These are phyloP conservation scores for Neodiprion virginianus DNA, from an alignment of 1,140 invertebrate genomes.

Conservation along the genomic window DNA sequence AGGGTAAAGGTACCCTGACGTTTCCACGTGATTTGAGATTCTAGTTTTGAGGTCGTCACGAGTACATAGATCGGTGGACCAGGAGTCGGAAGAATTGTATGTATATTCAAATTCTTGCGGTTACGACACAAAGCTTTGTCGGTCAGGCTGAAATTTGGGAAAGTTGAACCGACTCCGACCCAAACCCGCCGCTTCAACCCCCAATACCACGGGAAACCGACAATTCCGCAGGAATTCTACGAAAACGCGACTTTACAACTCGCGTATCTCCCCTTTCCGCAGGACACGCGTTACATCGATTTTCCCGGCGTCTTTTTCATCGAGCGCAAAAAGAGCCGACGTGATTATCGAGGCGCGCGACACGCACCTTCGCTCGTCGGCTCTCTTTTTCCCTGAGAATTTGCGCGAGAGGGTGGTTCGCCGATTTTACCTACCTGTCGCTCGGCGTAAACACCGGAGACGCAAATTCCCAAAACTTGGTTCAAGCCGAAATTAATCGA, in stretches of 20 bases:
- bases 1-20: no score
- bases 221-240: background rate
- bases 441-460: background rate
- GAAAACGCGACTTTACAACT: background rate
- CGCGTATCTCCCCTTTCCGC: background rate
- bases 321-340: no score
- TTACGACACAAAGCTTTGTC: background rate
- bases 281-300: background rate
- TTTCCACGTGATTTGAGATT: no score
- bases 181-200: background rate
- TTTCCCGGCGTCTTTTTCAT: no score
- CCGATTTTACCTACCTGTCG: background rate
- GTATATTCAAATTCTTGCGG: background rate
- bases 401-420: background rate
- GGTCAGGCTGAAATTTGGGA: background rate
- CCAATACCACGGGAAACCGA: constrained; percentile 1
- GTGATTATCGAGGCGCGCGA: background rate
- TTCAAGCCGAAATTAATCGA: background rate
- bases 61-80: no score
- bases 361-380: background rate
- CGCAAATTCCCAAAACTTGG: constrained; percentile 7
- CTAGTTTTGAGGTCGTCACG: no score
- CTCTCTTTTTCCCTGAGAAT: background rate
- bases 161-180: constrained; percentile 6
- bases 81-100: background rate